Evolutionary conservation across 92 coral and sea anemone species (phyloP), one percentile per base, ranked within the genome.

Genomic region (Zoanthus sansibaricus): DNA sequence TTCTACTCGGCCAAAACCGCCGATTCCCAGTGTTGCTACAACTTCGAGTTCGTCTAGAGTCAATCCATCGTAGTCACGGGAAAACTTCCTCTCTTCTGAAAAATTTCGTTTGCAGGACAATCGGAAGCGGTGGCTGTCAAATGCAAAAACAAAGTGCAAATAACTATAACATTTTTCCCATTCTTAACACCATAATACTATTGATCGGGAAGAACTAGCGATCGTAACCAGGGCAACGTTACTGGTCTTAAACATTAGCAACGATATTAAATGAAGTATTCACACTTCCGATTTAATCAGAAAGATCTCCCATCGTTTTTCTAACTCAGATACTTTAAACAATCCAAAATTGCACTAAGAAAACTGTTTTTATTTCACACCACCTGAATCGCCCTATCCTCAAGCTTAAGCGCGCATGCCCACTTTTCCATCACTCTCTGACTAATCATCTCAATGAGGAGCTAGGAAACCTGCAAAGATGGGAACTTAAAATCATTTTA

Each of bases 1-100:
- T 64, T 79, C 84, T 12, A 79, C 84, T 8, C 99, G 98, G 42
- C 99, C 99, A 93, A 97, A 97, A 83, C 99, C 98, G 1, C 98
- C 99, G 72, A 96, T 91, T 14, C 99, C 99, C 17, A 97, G 89
- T 0, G 99, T 97, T 2, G 98, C 94, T 7, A 95, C 77, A 25
- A 95, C 88, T 58, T 95, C 94, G 73, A 97, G 79, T 75, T 97
- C 99, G 64, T 97, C 96, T 1, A 97, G 90, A 6, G 92, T 89
- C 79, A 97, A 75, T 55, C 95, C 99, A 42, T 91, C 96, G 61
- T 92, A 91, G 82, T 93, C 89, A 54, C 92, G 93, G 21, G 99
- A 91, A 13, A 97, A 74, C 51, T 95, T 92, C 69, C 89, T 88
- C 44, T 89, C 94, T 20, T 84, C 92, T 42, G 69, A 52, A 55